phyloP scores from a whole-genome alignment of 2,888 invertebrate species.

The Lithodes maja region DNA sequence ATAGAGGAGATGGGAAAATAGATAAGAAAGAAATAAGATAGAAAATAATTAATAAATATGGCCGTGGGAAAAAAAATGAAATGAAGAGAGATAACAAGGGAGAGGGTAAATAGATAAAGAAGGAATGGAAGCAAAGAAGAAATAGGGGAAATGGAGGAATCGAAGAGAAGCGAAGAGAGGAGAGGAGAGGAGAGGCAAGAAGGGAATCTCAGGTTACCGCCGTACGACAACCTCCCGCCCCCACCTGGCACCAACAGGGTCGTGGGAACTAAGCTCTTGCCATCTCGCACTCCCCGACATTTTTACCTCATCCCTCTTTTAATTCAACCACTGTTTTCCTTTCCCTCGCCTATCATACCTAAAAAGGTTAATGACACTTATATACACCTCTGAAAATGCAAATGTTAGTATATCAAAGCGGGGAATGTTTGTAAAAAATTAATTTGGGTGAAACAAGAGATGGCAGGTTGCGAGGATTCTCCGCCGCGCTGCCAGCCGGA shows the following conservation, averaged over 20 bases:
- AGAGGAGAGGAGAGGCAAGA: neutral
- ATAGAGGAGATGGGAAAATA: too few species aligned
- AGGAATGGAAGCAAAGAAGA: neutral
- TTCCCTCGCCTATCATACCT: neutral
- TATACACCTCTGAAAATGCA: neutral
- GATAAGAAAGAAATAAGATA: neutral
- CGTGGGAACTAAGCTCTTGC: constrained; percentile 11
- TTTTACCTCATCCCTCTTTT: too few species aligned
- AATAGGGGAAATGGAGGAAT: neutral
- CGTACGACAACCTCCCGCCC: neutral
- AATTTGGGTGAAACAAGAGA: neutral
- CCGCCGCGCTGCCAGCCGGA: neutral
- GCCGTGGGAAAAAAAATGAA: neutral
- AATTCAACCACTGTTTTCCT: neutral
- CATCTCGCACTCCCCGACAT: neutral
- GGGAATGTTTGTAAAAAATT: neutral
- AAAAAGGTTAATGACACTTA: neutral
- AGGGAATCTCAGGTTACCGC: constrained; percentile 14
- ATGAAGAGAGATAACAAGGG: neutral
- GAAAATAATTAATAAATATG: neutral
- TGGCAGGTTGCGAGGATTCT: neutral
- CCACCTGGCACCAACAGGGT: constrained; percentile 14
- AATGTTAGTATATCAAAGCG: neutral
- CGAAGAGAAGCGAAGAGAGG: neutral
- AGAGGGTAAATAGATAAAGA: constrained; percentile 1